These are phyloP conservation scores for Caenorhabditis remanei DNA, from an alignment of 1,140 invertebrate species.

Conservation along the genomic window DNA sequence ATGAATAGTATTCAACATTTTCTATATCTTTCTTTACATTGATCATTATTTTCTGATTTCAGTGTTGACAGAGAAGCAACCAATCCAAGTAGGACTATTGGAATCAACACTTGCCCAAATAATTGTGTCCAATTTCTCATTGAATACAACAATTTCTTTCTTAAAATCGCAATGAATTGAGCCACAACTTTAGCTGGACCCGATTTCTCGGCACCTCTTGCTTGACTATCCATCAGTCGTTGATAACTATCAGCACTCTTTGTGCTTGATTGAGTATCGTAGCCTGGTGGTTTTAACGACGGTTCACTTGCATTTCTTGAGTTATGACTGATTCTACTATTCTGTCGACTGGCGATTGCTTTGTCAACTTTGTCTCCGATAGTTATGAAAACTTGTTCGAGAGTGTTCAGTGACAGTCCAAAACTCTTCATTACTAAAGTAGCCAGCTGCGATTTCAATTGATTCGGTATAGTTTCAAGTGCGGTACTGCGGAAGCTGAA, in stretches of 20 bases:
- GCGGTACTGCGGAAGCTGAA: neutral
- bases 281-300: slow-evolving; percentile 12
- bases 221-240: slow-evolving; percentile 39
- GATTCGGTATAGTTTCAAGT: slow-evolving; percentile 6
- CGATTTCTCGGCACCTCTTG: slow-evolving; percentile 22
- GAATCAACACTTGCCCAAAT: slow-evolving; percentile 52
- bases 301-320: slow-evolving; percentile 11
- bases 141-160: slow-evolving; percentile 47
- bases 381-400: slow-evolving; percentile 64
- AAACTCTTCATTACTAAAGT: slow-evolving; percentile 51
- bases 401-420: slow-evolving; percentile 65
- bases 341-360: slow-evolving; percentile 31
- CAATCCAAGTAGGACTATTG: slow-evolving; percentile 50
- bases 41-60: slow-evolving; percentile 44
- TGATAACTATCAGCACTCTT: slow-evolving; percentile 44
- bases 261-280: slow-evolving; percentile 34
- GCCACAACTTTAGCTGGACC: slow-evolving; percentile 5
- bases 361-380: slow-evolving; percentile 57
- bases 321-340: slow-evolving; percentile 20
- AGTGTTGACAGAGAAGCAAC: slow-evolving; percentile 32
- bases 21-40: neutral
- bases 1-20: neutral
- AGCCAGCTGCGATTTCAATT: neutral
- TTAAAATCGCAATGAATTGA: slow-evolving; percentile 51
- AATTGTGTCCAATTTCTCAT: slow-evolving; percentile 57